Base-by-base conservation (phyloP, 2,797 vertebrate genomes). In the Poeciliopsis infans region DNA sequence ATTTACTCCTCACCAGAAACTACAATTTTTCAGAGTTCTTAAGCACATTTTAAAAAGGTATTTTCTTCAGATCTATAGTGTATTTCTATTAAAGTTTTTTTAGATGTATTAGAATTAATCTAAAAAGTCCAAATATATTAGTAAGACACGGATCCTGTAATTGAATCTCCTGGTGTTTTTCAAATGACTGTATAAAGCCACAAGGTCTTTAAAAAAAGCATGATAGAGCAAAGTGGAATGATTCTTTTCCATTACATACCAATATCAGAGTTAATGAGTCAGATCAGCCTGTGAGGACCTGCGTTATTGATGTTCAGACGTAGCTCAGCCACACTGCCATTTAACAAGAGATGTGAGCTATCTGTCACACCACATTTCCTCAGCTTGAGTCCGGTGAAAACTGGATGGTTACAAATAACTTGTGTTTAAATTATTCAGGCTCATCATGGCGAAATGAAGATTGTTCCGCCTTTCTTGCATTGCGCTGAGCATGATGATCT, bases 391-490 rank as follows among this genome's bases (percentile, higher is more conserved):
- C 84, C 82, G 81, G 75, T 51, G 31, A 75, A 86, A 78, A 74
- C 61, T 71, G 82, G 82, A 95, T 87, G 94, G 88, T 93, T 88
- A 92, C 83, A 90, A 92, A 94, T 93, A 53, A 93, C 72, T n/a
- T 61, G 83, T 71, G 80, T 61, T 82, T 75, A 51, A 84, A 86
- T 92, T 89, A 92, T 80, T 85, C 45, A 87, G 47, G 0, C 0
- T 77, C 86, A 85, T 88, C 78, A 74, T 0, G 0, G 73, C 57
- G 83, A 82, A 92, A 86, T 90, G 83, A 87, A 46, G 79, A 86
- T 77, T 78, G 86, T 81, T 91, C 81, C 12, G 76, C 82, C 84
- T 88, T 43, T 57, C 74, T 79, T 61, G 16, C 0, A 46, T 76
- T 41, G 31, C 5, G 84, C 80, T 74, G 79, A 89, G 85, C 74